Percentiles rank a stretch among this genome's conserved stretches.
These are phyloP conservation scores for Cichlasoma orientale DNA, from an alignment of 2,797 vertebrate genomes.

Conservation along the genomic window DNA sequence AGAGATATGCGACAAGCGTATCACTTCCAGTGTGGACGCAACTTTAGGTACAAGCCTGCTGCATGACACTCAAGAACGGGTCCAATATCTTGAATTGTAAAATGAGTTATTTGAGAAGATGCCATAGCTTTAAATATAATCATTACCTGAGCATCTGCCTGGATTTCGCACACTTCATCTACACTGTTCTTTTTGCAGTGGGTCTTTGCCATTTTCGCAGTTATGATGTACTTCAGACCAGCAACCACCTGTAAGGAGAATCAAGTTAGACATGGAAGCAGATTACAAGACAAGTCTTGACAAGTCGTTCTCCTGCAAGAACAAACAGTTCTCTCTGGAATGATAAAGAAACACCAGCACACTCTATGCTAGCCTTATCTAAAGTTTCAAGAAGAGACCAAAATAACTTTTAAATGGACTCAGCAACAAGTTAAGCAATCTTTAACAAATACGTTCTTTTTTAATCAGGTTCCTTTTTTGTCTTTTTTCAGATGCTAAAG, in stretches of 20 bases:
- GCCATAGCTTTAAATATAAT: not conserved
- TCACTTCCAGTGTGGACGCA: not conserved
- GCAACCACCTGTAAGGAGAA: constrained; percentile 63
- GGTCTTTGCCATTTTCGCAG: constrained; percentile 63
- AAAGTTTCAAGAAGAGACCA: not conserved
- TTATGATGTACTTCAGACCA: constrained; percentile 72
- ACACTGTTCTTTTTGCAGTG: constrained; percentile 58
- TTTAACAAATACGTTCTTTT: not conserved
- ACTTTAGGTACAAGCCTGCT: not conserved
- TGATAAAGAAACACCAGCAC: accelerated
- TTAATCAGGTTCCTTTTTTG: not conserved
- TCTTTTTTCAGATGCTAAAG: too few relatives aligned
- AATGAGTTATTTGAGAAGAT: not conserved
- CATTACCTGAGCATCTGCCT: constrained; percentile 29
- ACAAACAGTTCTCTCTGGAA: accelerated
- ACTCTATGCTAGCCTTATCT: not conserved
- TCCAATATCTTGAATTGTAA: not conserved
- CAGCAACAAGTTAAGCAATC: not conserved
- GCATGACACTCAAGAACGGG: not conserved
- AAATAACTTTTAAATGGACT: not conserved
- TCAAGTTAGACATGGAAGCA: not conserved
- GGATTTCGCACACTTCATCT: constrained; percentile 22
- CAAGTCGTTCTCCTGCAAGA: not conserved
- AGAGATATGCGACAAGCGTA: accelerated
- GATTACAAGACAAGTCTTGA: not conserved